Evolutionary conservation across 2,113 vertebrate species (phyloP), one percentile per base, ranked within the genome.

Genomic region (Oncorhynchus mykiss): DNA sequence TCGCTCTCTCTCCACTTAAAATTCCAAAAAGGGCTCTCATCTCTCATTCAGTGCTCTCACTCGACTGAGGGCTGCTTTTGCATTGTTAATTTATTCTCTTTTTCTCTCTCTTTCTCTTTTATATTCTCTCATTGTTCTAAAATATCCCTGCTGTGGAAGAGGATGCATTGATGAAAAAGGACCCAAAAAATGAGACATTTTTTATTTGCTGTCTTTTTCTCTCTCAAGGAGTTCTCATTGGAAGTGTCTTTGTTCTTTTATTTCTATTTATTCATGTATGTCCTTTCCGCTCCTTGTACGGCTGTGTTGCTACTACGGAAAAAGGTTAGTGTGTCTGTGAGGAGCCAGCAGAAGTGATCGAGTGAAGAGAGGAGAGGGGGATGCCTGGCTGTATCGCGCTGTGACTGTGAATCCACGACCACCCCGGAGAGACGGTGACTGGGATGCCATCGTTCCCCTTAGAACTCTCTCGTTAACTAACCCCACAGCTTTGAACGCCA

Each of bases 321-420:
- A 87, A 88, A 88, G 91, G 90, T 91, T 91, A 90, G 89, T 91
- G 88, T 90, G 90, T 82, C 86, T 86, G 83, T 78, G 82, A 1
- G 73, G 76, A 80, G 81, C 73, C 48, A 85, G 81, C 82, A 75
- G 82, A 85, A 84, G 85, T 83, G 89, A 84, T 76, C 80, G 78
- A 83, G 75, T 72, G 39, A 60, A 51, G 57, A 71, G 51, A 20
- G 39, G 39, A 54, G 65, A 62, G 80, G 77, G 85, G 78, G 84
- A 88, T 87, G 88, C 76, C 85, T 82, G 79, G 78, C 51, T 75
- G 76, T 85, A 85, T 73, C n/a, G 18, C 71, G 74, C 65, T 24
- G 31, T 48, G 68, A 48, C 39, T 45, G 39, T 11, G 39, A 12
- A 25, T 24, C n/a, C n/a, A 22, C 34, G 8, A 62, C 20, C 5